phyloP scores from a whole-genome alignment of 2,113 vertebrate species.

The Malaclemys terrapin region DNA sequence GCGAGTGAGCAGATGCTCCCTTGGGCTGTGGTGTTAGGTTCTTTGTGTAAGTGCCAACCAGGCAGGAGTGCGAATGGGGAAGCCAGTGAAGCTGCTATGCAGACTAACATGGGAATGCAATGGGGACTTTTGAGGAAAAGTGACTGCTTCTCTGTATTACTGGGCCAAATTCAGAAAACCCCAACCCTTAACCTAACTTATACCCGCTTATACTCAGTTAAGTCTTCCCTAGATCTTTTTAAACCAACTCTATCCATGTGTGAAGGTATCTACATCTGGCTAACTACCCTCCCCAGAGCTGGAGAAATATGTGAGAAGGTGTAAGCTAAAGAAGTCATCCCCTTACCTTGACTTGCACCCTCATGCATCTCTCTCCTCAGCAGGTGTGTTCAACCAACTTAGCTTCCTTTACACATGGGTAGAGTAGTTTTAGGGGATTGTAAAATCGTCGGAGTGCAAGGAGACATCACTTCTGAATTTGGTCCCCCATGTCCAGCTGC shows the following conservation, averaged over 20 bases:
- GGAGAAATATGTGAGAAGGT: background rate
- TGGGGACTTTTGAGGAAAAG: background rate
- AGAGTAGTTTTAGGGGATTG: background rate
- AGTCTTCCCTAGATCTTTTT: background rate
- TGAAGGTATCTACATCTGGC: background rate
- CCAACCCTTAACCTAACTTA: background rate
- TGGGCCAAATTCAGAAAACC: background rate
- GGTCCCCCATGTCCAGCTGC: fast-evolving
- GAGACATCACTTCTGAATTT: fast-evolving
- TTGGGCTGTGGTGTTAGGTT: background rate
- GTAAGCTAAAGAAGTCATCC: fast-evolving
- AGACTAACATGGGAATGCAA: background rate
- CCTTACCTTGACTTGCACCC: fast-evolving
- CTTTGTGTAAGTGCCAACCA: background rate
- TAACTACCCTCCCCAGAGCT: background rate
- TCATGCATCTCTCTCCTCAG: background rate
- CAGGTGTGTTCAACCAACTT: background rate
- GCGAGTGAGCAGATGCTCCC: fast-evolving
- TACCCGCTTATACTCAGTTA: background rate
- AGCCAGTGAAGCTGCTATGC: background rate
- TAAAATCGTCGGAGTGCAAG: background rate
- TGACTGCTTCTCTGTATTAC: background rate
- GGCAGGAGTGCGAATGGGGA: background rate
- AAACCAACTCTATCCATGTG: fast-evolving
- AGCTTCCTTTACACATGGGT: fast-evolving